These are phyloP conservation scores for Lasioglossum baleicum DNA, from an alignment of 1,140 invertebrate species.

Conservation along the genomic window DNA sequence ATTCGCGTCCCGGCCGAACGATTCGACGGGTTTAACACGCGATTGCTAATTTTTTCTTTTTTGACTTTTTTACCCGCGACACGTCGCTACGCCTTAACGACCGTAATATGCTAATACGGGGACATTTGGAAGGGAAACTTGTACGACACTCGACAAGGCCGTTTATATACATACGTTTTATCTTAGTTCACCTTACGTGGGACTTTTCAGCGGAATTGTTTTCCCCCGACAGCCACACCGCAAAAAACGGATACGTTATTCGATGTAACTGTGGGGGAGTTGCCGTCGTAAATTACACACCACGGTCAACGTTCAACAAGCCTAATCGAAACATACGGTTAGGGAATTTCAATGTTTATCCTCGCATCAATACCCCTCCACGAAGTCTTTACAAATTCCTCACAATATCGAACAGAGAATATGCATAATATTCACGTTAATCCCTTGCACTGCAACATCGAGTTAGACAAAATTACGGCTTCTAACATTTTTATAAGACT, in stretches of 20 bases:
- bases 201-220: slow-evolving; percentile 23
- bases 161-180: slow-evolving; percentile 29
- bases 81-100: slow-evolving; percentile 57
- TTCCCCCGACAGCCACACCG: neutral
- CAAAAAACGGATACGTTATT: slow-evolving; percentile 16
- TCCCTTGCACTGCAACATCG: too few species aligned
- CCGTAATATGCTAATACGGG: slow-evolving; percentile 56
- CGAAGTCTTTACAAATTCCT: neutral
- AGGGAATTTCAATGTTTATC: neutral
- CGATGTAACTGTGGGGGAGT: neutral
- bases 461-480: too few species aligned
- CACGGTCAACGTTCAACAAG: neutral
- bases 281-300: neutral
- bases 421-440: too few species aligned
- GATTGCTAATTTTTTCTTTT: slow-evolving; percentile 39
- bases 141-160: slow-evolving; percentile 30
- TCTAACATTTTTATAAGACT: too few species aligned
- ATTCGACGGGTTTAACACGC: slow-evolving; percentile 51
- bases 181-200: neutral
- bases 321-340: neutral
- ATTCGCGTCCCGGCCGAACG: slow-evolving; percentile 41
- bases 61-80: slow-evolving; percentile 25
- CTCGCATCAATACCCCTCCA: neutral
- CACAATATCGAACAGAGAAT: too few species aligned
- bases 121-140: slow-evolving; percentile 42